Conservation (phyloP, 2,888 invertebrate genomes). For the Mythimna lalbum region DNA sequence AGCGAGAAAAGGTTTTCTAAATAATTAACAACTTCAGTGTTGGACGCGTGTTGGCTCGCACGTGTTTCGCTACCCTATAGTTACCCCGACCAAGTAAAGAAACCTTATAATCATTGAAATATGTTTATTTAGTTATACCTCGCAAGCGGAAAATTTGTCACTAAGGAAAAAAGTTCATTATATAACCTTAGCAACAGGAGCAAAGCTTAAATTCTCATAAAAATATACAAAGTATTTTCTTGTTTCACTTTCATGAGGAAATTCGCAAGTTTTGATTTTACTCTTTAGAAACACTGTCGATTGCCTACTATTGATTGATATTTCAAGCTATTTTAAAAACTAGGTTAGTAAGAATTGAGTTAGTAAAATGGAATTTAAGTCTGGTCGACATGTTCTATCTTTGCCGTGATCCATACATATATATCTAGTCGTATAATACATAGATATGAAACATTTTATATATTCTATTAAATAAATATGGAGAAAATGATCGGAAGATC, state of each 20-base stretch:
- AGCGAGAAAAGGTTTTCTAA: not conserved
- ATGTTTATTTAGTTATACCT: not conserved
- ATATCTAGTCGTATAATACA: not conserved
- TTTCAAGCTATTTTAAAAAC: slow-evolving; percentile 58
- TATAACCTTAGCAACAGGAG: not conserved
- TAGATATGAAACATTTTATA: not conserved
- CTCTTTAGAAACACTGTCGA: not conserved
- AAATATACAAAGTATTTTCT: not conserved
- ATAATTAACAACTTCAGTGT: not conserved
- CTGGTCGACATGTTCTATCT: slow-evolving; percentile 44
- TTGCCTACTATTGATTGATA: too few relatives aligned
- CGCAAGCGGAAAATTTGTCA: not conserved
- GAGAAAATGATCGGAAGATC: not conserved
- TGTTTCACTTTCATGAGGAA: slow-evolving; percentile 15
- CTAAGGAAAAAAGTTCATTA: not conserved
- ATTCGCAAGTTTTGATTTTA: not conserved
- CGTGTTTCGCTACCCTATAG: not conserved
- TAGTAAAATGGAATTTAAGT: too few relatives aligned
- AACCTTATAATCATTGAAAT: not conserved
- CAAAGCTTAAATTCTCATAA: not conserved
- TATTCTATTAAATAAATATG: slow-evolving; percentile 5
- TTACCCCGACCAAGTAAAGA: not conserved
- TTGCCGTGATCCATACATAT: slow-evolving; percentile 44
- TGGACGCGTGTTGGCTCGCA: not conserved
- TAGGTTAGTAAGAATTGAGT: slow-evolving; percentile 12